phyloP scores from a whole-genome alignment of 2,888 invertebrate species.

The Tigriopus californicus region DNA sequence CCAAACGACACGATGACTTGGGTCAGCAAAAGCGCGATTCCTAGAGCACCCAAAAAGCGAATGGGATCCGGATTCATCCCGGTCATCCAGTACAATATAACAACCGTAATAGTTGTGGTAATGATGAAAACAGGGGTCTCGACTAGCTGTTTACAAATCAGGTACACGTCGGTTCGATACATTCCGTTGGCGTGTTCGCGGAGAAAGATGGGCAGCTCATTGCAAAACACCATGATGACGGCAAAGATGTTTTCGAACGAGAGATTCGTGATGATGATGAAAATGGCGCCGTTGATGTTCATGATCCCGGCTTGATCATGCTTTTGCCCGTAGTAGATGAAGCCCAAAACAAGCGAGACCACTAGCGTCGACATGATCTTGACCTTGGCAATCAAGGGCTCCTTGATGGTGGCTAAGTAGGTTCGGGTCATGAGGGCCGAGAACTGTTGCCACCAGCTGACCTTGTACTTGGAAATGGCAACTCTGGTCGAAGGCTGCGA shows the following conservation, averaged over 20 bases:
- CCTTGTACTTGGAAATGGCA: conserved; percentile 43
- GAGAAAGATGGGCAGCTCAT: conserved; percentile 70
- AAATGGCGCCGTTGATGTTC: conserved; percentile 83
- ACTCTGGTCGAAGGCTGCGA: not conserved
- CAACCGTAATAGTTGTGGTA: conserved; percentile 36
- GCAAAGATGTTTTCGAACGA: conserved; percentile 89
- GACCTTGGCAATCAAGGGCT: conserved; percentile 74
- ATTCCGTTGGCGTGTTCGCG: conserved; percentile 73
- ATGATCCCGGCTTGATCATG: conserved; percentile 70
- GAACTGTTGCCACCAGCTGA: conserved; percentile 72
- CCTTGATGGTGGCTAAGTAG: conserved; percentile 68
- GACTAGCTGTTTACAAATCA: conserved; percentile 69
- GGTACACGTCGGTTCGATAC: conserved; percentile 78
- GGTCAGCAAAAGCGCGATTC: conserved; percentile 55
- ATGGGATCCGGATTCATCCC: conserved; percentile 51
- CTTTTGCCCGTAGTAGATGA: conserved; percentile 65
- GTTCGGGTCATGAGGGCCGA: conserved; percentile 73
- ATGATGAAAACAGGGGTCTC: conserved; percentile 64
- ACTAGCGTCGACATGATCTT: conserved; percentile 72
- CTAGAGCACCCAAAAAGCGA: conserved; percentile 42
- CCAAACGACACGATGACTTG: conserved; percentile 42
- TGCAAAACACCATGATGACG: conserved; percentile 77
- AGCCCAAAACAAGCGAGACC: conserved; percentile 61
- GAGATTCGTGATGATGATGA: conserved; percentile 74
- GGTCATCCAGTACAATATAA: conserved; percentile 70